Evolutionary conservation across 2,888 invertebrate genomes (phyloP).

Genomic region (Ecliptopera silaceata): DNA sequence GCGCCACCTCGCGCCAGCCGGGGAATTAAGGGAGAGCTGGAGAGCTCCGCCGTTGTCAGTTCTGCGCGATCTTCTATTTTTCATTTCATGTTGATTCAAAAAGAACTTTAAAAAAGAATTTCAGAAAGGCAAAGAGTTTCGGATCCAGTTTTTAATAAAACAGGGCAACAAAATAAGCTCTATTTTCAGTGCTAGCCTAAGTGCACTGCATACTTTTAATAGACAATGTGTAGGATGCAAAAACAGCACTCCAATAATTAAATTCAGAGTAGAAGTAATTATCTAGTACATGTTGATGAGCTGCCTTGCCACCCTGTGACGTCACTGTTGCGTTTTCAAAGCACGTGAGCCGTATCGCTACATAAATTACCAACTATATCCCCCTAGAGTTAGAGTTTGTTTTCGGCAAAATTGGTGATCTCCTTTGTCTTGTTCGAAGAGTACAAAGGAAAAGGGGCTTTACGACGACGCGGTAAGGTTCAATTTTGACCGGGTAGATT

Average conservation of each 20-base stretch:
- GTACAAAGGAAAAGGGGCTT: slow-evolving; percentile 51
- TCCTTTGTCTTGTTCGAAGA: slow-evolving; percentile 71
- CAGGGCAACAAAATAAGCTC: neutral
- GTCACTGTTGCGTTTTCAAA: slow-evolving; percentile 71
- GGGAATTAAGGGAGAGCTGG: slow-evolving; percentile 67
- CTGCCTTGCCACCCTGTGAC: slow-evolving; percentile 60
- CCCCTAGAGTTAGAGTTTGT: slow-evolving; percentile 78
- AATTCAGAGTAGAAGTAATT: slow-evolving; percentile 33
- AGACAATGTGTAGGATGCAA: slow-evolving; percentile 15
- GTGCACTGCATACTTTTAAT: too few relatives aligned
- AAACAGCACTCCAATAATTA: slow-evolving; percentile 26
- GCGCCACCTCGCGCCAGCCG: slow-evolving; percentile 70
- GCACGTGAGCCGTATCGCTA: slow-evolving; percentile 72
- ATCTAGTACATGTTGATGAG: slow-evolving; percentile 30
- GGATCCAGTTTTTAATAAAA: neutral
- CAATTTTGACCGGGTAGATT: slow-evolving; percentile 48
- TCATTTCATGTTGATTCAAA: slow-evolving; percentile 25
- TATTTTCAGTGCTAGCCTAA: slow-evolving; percentile 4
- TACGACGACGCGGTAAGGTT: slow-evolving; percentile 55
- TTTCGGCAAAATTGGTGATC: slow-evolving; percentile 75
- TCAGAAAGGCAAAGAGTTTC: slow-evolving; percentile 14
- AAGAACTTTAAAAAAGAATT: slow-evolving; percentile 24
- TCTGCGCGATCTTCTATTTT: slow-evolving; percentile 36
- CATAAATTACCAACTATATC: slow-evolving; percentile 80
- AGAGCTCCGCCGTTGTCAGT: slow-evolving; percentile 36